phyloP scores from a whole-genome alignment of 2,113 vertebrate species.

The Pachyramphus minor region DNA sequence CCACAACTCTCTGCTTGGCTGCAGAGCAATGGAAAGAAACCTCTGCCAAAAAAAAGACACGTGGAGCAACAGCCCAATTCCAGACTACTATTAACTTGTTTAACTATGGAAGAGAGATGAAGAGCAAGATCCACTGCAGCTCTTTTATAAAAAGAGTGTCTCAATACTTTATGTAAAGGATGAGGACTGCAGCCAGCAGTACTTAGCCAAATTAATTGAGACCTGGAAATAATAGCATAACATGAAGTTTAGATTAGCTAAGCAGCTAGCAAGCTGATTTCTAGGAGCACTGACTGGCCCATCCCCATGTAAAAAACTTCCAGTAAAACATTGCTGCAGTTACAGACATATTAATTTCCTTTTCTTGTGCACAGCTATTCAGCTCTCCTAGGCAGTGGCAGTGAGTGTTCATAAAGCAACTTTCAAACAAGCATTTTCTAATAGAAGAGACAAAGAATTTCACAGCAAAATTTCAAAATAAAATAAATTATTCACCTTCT shows the following conservation, averaged over 20 bases:
- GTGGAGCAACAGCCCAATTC: neutral
- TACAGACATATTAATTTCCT: neutral
- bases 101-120: neutral
- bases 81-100: neutral
- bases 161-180: neutral
- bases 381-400: neutral
- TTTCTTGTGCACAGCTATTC: neutral
- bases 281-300: neutral
- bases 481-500: slow-evolving; percentile 16
- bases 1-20: neutral
- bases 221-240: neutral
- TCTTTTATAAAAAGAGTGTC: neutral
- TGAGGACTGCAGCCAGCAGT: neutral
- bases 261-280: neutral
- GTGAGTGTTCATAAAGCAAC: neutral
- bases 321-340: neutral
- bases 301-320: neutral
- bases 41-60: neutral
- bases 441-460: neutral
- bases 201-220: neutral
- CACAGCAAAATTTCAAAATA: slow-evolving; percentile 1
- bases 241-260: neutral
- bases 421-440: neutral
- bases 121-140: neutral
- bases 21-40: neutral